Percentiles rank a stretch among this genome's conserved stretches.
These are phyloP conservation scores for Gisinianus flammeolus DNA, from an alignment of 2,888 invertebrate species.

Conservation along the genomic window DNA sequence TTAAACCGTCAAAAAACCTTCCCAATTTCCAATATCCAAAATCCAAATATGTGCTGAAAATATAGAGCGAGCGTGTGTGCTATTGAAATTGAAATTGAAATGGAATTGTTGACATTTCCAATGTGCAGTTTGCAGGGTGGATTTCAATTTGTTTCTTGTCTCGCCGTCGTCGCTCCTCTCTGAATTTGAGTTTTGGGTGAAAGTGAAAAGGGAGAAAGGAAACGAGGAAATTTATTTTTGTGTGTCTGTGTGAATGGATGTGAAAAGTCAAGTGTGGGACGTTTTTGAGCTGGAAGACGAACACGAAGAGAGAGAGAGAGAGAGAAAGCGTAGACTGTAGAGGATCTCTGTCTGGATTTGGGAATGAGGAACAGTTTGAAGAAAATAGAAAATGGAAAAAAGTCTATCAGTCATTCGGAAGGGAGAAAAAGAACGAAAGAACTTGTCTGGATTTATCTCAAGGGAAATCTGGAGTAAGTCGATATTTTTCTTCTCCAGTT, in stretches of 20 bases:
- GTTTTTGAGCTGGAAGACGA: not conserved
- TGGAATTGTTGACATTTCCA: too few relatives aligned
- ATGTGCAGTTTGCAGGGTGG: too few relatives aligned
- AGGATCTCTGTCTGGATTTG: too few relatives aligned
- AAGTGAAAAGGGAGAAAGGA: not conserved
- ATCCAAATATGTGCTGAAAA: not conserved
- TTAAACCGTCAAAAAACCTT: not conserved
- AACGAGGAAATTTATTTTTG: not conserved
- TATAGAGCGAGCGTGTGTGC: not conserved
- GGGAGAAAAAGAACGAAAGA: not conserved
- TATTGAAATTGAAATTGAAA: not conserved
- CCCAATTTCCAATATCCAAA: not conserved
- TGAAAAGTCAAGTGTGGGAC: not conserved
- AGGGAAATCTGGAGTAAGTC: constrained; percentile 19
- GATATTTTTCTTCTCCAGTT: not conserved
- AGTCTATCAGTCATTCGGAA: constrained; percentile 4
- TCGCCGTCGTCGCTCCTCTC: too few relatives aligned
- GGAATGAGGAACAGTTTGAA: not conserved
- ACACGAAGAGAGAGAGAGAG: not conserved
- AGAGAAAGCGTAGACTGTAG: too few relatives aligned
- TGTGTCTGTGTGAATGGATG: not conserved
- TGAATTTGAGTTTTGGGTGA: too few relatives aligned
- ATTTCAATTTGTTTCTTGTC: too few relatives aligned
- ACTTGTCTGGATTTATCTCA: not conserved
- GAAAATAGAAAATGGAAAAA: not conserved